Base-by-base conservation (phyloP, 2,888 invertebrate genomes). In the Tenthredo amoena region DNA sequence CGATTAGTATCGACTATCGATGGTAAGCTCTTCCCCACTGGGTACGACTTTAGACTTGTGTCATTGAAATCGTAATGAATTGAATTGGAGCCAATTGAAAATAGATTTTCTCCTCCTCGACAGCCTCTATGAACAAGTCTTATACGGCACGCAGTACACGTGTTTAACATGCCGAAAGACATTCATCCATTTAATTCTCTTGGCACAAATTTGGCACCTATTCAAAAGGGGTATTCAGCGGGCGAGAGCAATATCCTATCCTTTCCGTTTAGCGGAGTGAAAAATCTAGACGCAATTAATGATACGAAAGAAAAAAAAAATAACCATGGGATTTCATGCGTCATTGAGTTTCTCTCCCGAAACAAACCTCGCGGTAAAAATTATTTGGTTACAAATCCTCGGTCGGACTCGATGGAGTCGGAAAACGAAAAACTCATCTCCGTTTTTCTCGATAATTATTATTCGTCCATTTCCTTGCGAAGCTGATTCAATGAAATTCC, bases 171-270 rank as follows among this genome's bases (percentile, higher is more conserved):
- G 81, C 58, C 62, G 62, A 37, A 62, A 81, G 34, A 81, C 81
- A 62, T 81, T 62, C 40, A 81, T 81, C 81, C 81, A 62, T 58
- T 81, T 81, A 81, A 81, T 81, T 81, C 62, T 40, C 81, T 37
- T 31, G 81, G 37, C 81, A 62, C 12, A 40, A 81, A 81, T 12
- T 81, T 81, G 81, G 81, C 81, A 40, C 3, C 12, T 7, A 15
- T 77, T 47, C 58, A 62, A 58, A 40, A 81, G 10, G 1, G n/a
- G 37, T 62, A 50, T 77, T 50, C 47, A 50, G 47, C 9, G 31
- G 31, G 58, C 58, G 79, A 58, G 47, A 77, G 50, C 77, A 77
- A 77, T 77, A 21, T 77, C 12, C 40, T 6, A 50, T 50, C 10
- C 5, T 34, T 55, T 50, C 68, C 40, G 43, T 74, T 74, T 40